Evolutionary conservation across 1,140 invertebrate species (phyloP), one percentile per base, ranked within the genome.

Genomic region (Cherax quadricarinatus): DNA sequence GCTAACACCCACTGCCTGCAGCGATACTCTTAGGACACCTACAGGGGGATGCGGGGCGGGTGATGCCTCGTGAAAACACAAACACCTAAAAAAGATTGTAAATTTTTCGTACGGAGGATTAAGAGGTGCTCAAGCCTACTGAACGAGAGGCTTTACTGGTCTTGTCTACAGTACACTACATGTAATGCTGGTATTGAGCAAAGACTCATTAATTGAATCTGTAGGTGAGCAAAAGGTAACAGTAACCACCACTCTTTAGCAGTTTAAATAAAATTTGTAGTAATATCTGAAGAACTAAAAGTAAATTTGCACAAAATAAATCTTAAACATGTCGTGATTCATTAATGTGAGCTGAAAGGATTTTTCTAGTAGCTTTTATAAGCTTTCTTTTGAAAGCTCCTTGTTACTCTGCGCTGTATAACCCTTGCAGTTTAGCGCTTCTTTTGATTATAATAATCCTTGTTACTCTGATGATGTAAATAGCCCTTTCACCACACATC

Each of bases 191-290:
- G 66, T 73, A 86, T 86, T 86, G 84, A 86, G 84, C 84, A 86
- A 86, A 86, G 84, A 86, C 84, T 86, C 84, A 60, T 86, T 86
- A 75, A n/a, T 86, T 86, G 66, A 86, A 86, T 86, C 66, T 86
- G 84, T 86, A 86, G 84, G 84, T 86, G 84, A 86, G 84, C 84
- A 86, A 86, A 86, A 86, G 84, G 62, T 86, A 86, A 86, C 84
- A 86, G 84, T 86, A 86, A 86, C 84, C 84, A 86, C 60, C 84
- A 86, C 84, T 86, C 66, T n/a, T 75, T 75, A 75, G 14, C 18
- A 18, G 7, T 24, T 75, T 12, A 75, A 75, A 75, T 75, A 41
- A 75, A 30, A 30, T 75, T 9, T 75, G 24, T n/a, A 75, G 30
- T 30, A 75, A 75, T 75, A 30, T 30, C 51, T n/a, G 14, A 66